phyloP scores from a whole-genome alignment of 1,140 invertebrate genomes.

The Sipha flava region DNA sequence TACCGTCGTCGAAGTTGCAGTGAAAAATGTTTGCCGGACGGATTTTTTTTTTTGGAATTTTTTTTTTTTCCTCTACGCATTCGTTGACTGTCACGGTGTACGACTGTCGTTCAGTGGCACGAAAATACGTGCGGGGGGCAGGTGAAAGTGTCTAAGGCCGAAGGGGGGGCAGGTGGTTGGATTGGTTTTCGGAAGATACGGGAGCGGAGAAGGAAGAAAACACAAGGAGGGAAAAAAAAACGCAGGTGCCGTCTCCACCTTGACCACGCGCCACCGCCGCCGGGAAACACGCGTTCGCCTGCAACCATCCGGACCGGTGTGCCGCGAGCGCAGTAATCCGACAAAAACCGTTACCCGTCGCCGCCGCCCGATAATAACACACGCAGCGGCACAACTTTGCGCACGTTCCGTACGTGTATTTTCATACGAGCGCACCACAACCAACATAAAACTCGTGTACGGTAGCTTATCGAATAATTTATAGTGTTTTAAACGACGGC shows the following conservation, averaged over 20 bases:
- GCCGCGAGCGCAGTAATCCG: not conserved
- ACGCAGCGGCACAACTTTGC: too few relatives aligned
- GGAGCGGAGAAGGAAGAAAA: not conserved
- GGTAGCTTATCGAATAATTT: not conserved
- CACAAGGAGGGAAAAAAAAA: not conserved
- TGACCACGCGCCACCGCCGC: constrained; percentile 13
- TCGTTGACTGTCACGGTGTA: not conserved
- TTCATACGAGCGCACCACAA: too few relatives aligned
- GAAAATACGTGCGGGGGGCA: not conserved
- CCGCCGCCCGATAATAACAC: not conserved
- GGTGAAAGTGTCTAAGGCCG: not conserved
- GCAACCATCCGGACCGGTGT: not conserved
- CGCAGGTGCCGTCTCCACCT: constrained; percentile 10
- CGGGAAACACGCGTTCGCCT: not conserved
- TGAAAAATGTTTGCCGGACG: too few relatives aligned
- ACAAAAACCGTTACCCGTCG: not conserved
- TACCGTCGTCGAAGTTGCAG: too few relatives aligned
- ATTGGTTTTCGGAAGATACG: not conserved
- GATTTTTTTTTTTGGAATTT: too few relatives aligned
- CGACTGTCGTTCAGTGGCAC: too few relatives aligned
- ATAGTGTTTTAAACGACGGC: not conserved
- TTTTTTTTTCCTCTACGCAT: too few relatives aligned
- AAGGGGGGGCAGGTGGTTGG: not conserved
- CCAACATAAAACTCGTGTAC: not conserved
- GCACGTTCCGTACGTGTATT: too few relatives aligned